Percentiles rank a stretch among this genome's conserved stretches.
phyloP scores from a whole-genome alignment of 2,888 invertebrate genomes.

The Pseudococcus jackbeardsleyi region DNA sequence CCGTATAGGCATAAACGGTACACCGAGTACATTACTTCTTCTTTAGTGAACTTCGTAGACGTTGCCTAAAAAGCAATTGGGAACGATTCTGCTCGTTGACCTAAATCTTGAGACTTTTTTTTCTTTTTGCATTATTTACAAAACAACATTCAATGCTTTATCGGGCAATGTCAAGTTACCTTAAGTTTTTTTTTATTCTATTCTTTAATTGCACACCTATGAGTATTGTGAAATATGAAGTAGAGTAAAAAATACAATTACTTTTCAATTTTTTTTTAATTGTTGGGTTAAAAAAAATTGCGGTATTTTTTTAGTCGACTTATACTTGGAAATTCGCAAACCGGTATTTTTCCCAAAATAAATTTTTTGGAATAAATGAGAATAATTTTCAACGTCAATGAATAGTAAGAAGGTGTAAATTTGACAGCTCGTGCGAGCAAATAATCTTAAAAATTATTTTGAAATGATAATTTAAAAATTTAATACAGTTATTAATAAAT shows the following conservation, averaged over 20 bases:
- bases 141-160: conserved; percentile 15
- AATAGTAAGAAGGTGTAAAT: too few relatives aligned
- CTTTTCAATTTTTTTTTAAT: background rate
- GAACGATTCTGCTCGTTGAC: conserved; percentile 28
- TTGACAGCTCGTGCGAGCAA: too few relatives aligned
- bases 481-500: too few relatives aligned
- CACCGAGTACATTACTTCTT: background rate
- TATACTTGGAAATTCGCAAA: background rate
- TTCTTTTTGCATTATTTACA: conserved; percentile 1
- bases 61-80: conserved; percentile 37
- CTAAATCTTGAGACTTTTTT: background rate
- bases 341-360: too few relatives aligned
- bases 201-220: background rate
- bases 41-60: conserved; percentile 25
- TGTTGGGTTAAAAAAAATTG: background rate
- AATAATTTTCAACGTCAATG: too few relatives aligned
- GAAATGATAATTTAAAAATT: too few relatives aligned
- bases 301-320: background rate
- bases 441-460: too few relatives aligned
- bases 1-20: background rate
- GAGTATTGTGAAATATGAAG: background rate
- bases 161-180: conserved; percentile 39
- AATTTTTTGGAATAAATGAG: too few relatives aligned
- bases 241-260: background rate
- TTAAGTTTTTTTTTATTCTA: conserved; percentile 5